phyloP scores from a whole-genome alignment of 2,888 invertebrate species.

The Galeruca laticollis region DNA sequence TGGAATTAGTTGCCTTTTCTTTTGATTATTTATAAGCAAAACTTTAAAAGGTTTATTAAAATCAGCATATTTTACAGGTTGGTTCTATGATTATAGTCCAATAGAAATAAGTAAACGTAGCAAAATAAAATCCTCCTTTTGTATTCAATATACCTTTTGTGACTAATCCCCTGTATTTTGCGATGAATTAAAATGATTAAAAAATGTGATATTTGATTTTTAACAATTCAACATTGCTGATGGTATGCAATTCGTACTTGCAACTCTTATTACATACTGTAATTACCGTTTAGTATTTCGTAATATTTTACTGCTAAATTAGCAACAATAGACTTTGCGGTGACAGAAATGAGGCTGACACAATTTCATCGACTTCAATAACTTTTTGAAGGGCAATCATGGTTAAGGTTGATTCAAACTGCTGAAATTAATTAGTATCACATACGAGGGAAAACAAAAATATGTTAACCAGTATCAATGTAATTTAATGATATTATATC shows the following conservation, averaged over 20 bases:
- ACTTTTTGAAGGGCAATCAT: constrained; percentile 2
- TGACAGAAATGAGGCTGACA: neutral
- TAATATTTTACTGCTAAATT: constrained; percentile 1
- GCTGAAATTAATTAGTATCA: neutral
- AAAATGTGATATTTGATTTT: neutral
- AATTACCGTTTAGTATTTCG: neutral
- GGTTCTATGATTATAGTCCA: too few relatives aligned
- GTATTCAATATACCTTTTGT: too few relatives aligned
- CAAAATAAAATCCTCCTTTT: too few relatives aligned
- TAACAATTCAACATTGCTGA: constrained; percentile 4
- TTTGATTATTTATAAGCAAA: too few relatives aligned
- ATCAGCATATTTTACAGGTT: too few relatives aligned
- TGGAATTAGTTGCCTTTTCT: too few relatives aligned
- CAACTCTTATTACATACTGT: neutral
- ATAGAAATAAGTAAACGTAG: too few relatives aligned
- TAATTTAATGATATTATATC: too few relatives aligned
- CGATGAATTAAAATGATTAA: neutral
- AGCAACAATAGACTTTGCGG: constrained; percentile 2
- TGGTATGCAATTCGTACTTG: neutral
- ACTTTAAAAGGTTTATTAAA: too few relatives aligned
- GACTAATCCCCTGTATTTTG: too few relatives aligned
- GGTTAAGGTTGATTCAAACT: neutral
- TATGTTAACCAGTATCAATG: too few relatives aligned
- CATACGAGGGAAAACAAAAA: neutral
- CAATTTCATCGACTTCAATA: neutral